Base-by-base conservation (phyloP, 2,113 vertebrate species). In the Ptyas mucosa region DNA sequence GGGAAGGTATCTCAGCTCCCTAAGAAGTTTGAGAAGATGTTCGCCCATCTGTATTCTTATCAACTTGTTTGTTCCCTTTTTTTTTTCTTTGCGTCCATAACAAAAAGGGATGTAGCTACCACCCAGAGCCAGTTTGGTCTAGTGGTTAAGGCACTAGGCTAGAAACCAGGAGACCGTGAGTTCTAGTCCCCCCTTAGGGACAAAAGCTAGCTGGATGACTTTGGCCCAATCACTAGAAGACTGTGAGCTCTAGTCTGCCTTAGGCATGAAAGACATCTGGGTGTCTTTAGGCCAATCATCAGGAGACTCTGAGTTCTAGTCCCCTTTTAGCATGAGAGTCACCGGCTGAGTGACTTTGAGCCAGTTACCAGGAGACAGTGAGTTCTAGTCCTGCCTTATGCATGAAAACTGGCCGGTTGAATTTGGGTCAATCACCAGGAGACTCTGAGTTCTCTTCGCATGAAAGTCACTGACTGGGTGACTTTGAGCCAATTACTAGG, bases 341-440 rank as follows among this genome's bases (percentile, higher is more conserved):
- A 29, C 10, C 21, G 21, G 21, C 26, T 64, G 26, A 10, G 0
- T 64, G 58, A 4, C 1, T 64, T 64, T 5, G 26, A 11, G 58
- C 10, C 58, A 61, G 26, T 61, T 8, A 61, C 58, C 24, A 61
- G 21, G 58, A 10, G 23, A 58, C 8, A 3, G 8, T 58, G 57
- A 61, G 26, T 64, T 64, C 58, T 64, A 29, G 26, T 64, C 58
- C 10, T 12, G 1, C 10, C 58, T 64, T 29, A 64, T 1, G 58
- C 0, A 0, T 29, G 10, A 64, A 64, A 64, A 9, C 1, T 10
- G 11, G 3, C 23, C 11, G 3, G 9, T 3, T 29, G 46, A 2
- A 0, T 8, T 64, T 64, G 4, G 26, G 3, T 10, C 58, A 64
- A 64, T 64, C 58, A 64, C 9, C 3, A 3, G 3, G 26, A 29